Base-by-base conservation (phyloP, 2,113 vertebrate species). In the Brienomyrus longianalis region DNA sequence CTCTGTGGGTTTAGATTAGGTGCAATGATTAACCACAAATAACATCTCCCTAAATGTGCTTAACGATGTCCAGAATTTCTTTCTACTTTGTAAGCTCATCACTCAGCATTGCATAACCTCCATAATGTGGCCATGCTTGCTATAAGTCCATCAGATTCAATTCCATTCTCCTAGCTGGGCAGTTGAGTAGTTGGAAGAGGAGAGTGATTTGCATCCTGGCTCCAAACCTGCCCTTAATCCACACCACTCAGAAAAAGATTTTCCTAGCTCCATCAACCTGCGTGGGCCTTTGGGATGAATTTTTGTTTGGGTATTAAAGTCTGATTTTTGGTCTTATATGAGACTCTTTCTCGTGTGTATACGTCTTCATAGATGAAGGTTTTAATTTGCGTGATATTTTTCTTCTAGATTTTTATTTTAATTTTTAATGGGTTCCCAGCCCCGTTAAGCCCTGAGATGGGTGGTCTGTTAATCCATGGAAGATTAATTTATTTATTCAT, bases 311-410 rank as follows among this genome's bases (percentile, higher is more conserved):
- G 21, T 59, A 59, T 23, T 59, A 2, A n/a, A 62, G 23, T 62
- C 7, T n/a, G 56, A 91, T 91, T 23, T 3, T 15, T 87, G 90
- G 92, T 92, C 90, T 80, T 91, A 92, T 93, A 91, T 92, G 17
- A 70, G 91, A 83, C 91, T 56, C 87, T 89, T 89, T 91, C 90
- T 91, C 90, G 7, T 93, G 91, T 93, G 93, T 94, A 93, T 59
- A 89, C 89, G 92, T 92, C 93, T 93, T 92, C 43, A 85, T 93
- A 93, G 35, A 94, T 62, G 45, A 90, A 90, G 91, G 91, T 94
- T 95, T 95, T 96, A 96, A 96, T 95, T 93, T 95, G 94, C 93
- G 45, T 86, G 74, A 23, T 86, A 21, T 56, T 54, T 23, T 48
- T 27, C 3, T 86, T 86, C 8, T 48, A 31, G 15, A 15, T 80